Base-by-base conservation (phyloP, 2,113 vertebrate genomes). In the Nansenia antarctica region DNA sequence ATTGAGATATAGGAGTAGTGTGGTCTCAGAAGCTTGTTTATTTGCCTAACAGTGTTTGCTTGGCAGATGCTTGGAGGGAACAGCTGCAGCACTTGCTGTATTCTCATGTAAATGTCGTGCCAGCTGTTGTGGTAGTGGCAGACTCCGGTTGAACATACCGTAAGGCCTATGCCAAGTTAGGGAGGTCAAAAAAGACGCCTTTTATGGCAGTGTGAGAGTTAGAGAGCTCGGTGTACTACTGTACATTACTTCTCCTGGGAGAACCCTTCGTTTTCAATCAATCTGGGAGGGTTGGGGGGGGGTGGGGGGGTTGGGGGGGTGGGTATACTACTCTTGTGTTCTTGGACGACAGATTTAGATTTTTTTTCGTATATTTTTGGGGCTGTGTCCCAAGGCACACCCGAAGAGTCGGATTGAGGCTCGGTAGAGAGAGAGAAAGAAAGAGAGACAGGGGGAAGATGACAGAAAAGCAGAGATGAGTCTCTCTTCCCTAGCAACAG, bases 71-170 rank as follows among this genome's bases (percentile, higher is more conserved):
- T 61, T 1, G 26, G 42, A 1, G 42, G 49, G 53, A 76, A 73
- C 77, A 80, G 79, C 86, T 82, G 83, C 37, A 26, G 37, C 55
- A 7, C 55, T 61, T 71, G 24, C 12, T 61, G 74, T 55, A 24
- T 75, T 81, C 66, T 67, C 62, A 61, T 74, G 63, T 62, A 30
- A 29, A 74, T 60, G 34, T 14, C 34, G 76, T 5, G 35, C 60
- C 82, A 86, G 85, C 73, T 87, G 85, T 84, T 82, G 76, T 29
- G 8, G 7, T 64, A n/a, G n/a, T 54, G 54, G 73, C 65, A 60
- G 65, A 82, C 68, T 69, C 53, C 37, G 8, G 29, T 66, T 20
- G 27, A 29, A 31, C 29, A 32, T n/a, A n/a, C n/a, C n/a, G n/a
- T n/a, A 2, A 20, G 22, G 49, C n/a, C 49, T 20, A 53, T 60